Conservation (phyloP, 2,113 vertebrate species). For the Chamaea fasciata region DNA sequence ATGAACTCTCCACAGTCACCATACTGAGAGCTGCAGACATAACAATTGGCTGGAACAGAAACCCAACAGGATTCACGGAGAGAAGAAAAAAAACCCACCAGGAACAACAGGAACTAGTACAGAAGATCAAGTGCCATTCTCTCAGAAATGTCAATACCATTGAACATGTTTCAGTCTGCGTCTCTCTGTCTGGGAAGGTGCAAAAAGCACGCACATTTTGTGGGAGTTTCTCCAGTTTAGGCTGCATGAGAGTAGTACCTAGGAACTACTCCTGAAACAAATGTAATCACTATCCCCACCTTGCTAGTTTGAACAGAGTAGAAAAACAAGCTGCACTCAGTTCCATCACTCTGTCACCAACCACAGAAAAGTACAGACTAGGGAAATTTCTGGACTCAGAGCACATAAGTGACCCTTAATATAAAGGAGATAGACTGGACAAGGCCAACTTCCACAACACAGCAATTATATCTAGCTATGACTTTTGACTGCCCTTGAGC, state of each 20-base stretch:
- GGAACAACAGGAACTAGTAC: background rate
- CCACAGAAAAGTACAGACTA: background rate
- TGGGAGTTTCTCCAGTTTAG: background rate
- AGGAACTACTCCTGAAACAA: background rate
- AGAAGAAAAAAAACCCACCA: fast-evolving
- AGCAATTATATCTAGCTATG: background rate
- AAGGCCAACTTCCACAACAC: background rate
- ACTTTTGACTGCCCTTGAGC: background rate
- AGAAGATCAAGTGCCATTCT: background rate
- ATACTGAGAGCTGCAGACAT: background rate
- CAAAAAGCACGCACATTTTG: background rate
- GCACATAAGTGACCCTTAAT: background rate
- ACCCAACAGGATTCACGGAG: background rate
- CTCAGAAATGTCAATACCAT: background rate
- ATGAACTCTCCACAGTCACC: background rate
- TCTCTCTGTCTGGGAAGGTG: background rate
- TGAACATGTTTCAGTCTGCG: background rate
- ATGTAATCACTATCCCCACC: background rate
- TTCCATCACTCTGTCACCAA: background rate
- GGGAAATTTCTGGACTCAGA: background rate
- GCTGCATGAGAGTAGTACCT: background rate
- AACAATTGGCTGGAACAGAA: background rate
- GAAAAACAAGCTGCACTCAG: background rate
- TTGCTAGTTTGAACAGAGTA: background rate
- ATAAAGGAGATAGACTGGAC: background rate